Evolutionary conservation across 2,888 invertebrate species (phyloP), one percentile per base, ranked within the genome.

Genomic region (Sarcophaga variegata): DNA sequence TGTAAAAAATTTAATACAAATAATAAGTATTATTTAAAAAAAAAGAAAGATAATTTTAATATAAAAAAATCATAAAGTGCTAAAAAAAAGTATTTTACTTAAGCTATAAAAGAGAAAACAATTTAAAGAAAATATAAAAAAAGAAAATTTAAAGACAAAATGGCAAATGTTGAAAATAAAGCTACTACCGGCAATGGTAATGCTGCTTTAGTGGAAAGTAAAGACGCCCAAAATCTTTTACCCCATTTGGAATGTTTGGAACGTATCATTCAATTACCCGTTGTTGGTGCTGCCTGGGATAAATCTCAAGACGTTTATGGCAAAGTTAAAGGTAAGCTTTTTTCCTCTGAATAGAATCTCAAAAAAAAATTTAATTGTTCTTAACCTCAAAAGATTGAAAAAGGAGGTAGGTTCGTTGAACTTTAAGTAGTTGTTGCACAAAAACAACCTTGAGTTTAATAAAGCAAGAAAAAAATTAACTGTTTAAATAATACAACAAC

Each of bases 261-360:
- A 89, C 93, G 95, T 84, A 94, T 95, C 90, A 93, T 94, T 88
- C 94, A 95, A 89, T 90, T 95, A 79, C 95, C 95, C 1, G 94
- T 95, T 14, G 94, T 95, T 11, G 95, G 95, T 90, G 94, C 94
- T 27, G 94, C 95, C 37, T 94, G 95, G 91, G 94, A 94, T 90
- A 94, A 95, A 82, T 94, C 95, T 75, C 94, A 94, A 88, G 94
- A 92, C 90, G 93, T 95, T 87, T 95, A 95, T 89, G 94, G 93
- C 90, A 95, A 94, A 94, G 94, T 95, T 66, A 94, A 95, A 94
- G 94, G 95, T 95, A 92, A 92, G 92, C 22, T 87, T 45, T 17
- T 25, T 37, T 37, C 37, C 37, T 37, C 37, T 37, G 1, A 37
- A 37, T 37, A 37, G 37, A 37, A 37, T 2, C 8, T 37, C 6